Base-by-base conservation (phyloP, 2,113 vertebrate genomes). In the Cyanoramphus novaezelandiae region DNA sequence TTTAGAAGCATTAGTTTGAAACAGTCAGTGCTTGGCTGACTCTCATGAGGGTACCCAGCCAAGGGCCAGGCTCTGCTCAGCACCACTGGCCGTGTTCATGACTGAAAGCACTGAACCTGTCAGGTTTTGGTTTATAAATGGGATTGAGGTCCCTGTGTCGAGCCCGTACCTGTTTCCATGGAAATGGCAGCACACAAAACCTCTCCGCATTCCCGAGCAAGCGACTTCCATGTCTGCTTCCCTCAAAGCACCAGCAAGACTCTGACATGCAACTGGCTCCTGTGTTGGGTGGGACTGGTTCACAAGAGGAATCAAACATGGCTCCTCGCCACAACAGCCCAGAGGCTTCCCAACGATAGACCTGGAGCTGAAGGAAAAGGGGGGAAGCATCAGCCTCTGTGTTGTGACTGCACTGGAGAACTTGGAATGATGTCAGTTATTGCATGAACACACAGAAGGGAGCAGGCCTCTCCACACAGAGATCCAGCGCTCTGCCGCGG, bases 31-130 rank as follows among this genome's bases (percentile, higher is more conserved):
- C 9, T 8, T 74, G 67, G 52, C 29, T 7, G 1, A 1, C 23
- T 31, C 0, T 1, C 35, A 16, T 5, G 57, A 59, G 57, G 33
- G 21, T 59, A 15, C 33, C 57, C 33, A 59, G 57, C 33, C 33
- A 59, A 35, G 33, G 57, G 21, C 21, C 57, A 4, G n/a, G 53
- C 20, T 67, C 57, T n/a, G 60, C 9, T 57, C 69, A 62, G 69
- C 21, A 6, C 50, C 44, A 6, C 64, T 13, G 1, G 2, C 12
- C 0, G 13, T 10, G 47, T 6, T 33, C 6, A 10, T 8, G 12
- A 47, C 63, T 8, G 10, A 11, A 33, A 50, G 17, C 41, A 60
- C 82, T 67, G 35, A 57, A 89, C 41, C 57, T 11, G 16, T 3
- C 82, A 5, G 46, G 15, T 19, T 62, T 28, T 44, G 60, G 41